These are phyloP conservation scores for Mayetiola destructor DNA, from an alignment of 2,888 invertebrate genomes.

Conservation along the genomic window DNA sequence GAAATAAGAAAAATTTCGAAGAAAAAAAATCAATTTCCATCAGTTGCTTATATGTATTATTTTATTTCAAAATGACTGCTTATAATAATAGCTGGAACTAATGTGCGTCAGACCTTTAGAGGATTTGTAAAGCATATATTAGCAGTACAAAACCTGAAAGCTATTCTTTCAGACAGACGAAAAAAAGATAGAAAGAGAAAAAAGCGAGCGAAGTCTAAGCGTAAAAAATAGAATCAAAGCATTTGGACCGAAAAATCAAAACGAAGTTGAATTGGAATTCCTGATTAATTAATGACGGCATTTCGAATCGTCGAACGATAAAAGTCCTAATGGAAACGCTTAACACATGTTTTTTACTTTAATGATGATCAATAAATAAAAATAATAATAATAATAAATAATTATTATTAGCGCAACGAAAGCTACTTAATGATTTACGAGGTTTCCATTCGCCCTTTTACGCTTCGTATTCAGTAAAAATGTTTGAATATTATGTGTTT, in stretches of 20 bases:
- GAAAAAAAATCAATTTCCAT: no score
- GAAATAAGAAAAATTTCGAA: no score
- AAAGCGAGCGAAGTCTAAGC: no score
- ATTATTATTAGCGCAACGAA: conserved; percentile 11
- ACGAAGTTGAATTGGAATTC: no score
- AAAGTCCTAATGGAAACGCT: background rate
- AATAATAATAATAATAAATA: background rate
- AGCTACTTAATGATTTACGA: background rate
- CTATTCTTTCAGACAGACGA: no score
- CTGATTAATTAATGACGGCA: no score
- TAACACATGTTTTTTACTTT: background rate
- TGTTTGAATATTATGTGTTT: no score
- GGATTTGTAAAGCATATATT: background rate
- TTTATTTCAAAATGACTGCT: background rate
- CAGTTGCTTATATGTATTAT: no score
- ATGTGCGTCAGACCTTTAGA: conserved; percentile 1
- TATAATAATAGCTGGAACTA: conserved; percentile 9
- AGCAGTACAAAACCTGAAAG: background rate
- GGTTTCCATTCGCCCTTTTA: no score
- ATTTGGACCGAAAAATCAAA: no score
- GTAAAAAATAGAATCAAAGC: conserved; percentile 3
- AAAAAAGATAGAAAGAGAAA: no score
- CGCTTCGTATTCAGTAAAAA: no score
- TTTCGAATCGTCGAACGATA: background rate
- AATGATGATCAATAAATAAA: background rate